phyloP scores from a whole-genome alignment of 2,113 vertebrate genomes.

The Theropithecus gelada region DNA sequence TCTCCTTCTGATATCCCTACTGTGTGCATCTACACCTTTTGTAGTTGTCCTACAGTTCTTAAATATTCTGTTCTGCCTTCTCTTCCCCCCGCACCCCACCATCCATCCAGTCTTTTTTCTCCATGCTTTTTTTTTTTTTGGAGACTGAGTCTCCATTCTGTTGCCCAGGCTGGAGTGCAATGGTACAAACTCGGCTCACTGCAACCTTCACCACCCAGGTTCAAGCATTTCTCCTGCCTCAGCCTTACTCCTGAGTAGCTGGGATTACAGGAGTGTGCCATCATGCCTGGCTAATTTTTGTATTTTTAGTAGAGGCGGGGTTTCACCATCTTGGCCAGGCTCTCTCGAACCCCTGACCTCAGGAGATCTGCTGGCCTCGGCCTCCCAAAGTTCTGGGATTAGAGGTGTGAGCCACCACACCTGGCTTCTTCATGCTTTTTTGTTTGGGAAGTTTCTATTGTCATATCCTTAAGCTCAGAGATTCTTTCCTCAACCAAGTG shows the following conservation, averaged over 20 bases:
- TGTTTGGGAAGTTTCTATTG: no score
- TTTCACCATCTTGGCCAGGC: not conserved
- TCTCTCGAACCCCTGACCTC: not conserved
- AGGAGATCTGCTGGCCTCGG: not conserved
- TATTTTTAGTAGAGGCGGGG: not conserved
- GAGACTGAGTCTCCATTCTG: not conserved
- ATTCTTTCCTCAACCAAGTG: no score
- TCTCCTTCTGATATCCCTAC: no score
- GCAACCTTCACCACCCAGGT: not conserved
- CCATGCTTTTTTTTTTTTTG: not conserved
- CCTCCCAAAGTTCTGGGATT: not conserved
- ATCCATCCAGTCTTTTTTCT: not conserved
- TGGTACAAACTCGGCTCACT: not conserved
- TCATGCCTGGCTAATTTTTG: not conserved
- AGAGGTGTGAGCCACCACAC: not conserved
- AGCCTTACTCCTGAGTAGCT: not conserved
- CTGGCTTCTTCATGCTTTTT: no score
- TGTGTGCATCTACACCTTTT: no score
- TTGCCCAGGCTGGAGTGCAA: not conserved
- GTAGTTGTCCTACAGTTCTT: no score
- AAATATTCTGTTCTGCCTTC: no score
- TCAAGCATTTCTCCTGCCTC: not conserved
- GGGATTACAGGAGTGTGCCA: not conserved
- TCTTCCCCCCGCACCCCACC: no score
- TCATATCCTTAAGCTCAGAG: no score